A percentile compares a stretch with the other conserved stretches of the same genome.
phyloP scores from a whole-genome alignment of 1,140 invertebrate genomes.

The Campodea augens region DNA sequence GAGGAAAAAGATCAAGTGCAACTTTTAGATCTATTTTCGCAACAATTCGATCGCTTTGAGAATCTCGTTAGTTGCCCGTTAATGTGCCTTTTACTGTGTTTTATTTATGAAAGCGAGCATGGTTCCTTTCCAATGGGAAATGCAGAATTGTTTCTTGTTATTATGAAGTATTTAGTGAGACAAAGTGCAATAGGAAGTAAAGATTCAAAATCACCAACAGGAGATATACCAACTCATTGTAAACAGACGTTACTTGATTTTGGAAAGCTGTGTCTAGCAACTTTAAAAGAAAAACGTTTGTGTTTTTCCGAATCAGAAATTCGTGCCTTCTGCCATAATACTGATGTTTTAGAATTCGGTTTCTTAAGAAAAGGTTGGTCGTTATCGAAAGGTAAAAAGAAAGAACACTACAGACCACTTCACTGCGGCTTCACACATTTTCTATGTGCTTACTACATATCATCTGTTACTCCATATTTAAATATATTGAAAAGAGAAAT shows the following conservation, averaged over 20 bases:
- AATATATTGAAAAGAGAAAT: slow-evolving; percentile 30
- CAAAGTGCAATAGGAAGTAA: slow-evolving; percentile 18
- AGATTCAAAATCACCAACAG: slow-evolving; percentile 1
- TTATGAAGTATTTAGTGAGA: slow-evolving; percentile 26
- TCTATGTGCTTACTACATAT: slow-evolving; percentile 32
- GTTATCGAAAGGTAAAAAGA: slow-evolving; percentile 16
- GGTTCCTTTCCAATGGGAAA: slow-evolving; percentile 20
- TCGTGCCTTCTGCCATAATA: slow-evolving; percentile 18
- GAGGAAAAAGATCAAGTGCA: no score
- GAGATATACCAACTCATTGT: slow-evolving; percentile 25
- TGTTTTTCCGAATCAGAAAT: slow-evolving; percentile 28
- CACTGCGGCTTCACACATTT: slow-evolving; percentile 30
- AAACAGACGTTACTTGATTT: slow-evolving; percentile 30
- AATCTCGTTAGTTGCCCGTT: slow-evolving; percentile 30
- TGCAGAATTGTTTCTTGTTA: slow-evolving; percentile 19
- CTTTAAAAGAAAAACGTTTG: slow-evolving; percentile 25
- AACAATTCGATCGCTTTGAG: slow-evolving; percentile 17
- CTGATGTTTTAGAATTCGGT: slow-evolving; percentile 26
- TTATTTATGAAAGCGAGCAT: slow-evolving; percentile 25
- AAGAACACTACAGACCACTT: slow-evolving; percentile 26
- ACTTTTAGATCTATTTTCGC: no score
- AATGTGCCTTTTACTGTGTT: slow-evolving; percentile 32
- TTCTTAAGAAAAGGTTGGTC: slow-evolving; percentile 18
- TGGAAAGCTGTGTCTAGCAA: slow-evolving; percentile 26
- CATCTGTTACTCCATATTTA: slow-evolving; percentile 29